phyloP scores from a whole-genome alignment of 2,888 invertebrate species.

The Drosophila neonasuta region DNA sequence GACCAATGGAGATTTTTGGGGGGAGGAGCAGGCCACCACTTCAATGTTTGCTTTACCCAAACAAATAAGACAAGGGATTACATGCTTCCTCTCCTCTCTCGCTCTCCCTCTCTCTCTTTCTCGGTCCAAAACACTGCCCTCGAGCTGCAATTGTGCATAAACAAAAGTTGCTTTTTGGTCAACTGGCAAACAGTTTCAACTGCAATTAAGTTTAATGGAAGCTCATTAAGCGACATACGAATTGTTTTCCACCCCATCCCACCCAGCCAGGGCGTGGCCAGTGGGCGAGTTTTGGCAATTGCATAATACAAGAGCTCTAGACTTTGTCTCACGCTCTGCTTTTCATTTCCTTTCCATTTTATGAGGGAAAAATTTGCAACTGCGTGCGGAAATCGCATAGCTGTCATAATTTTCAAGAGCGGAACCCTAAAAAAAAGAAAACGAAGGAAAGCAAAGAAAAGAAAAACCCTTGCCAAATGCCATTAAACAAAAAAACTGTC shows the following conservation, averaged over 20 bases:
- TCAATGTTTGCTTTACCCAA: slow-evolving; percentile 38
- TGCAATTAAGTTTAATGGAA: slow-evolving; percentile 77
- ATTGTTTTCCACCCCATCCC: slow-evolving; percentile 33
- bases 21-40: background rate
- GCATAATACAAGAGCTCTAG: slow-evolving; percentile 51
- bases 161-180: slow-evolving; percentile 21
- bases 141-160: slow-evolving; percentile 17
- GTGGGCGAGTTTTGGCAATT: slow-evolving; percentile 44
- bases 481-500: slow-evolving; percentile 32
- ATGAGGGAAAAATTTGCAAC: slow-evolving; percentile 28
- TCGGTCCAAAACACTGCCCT: background rate
- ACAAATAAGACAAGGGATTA: slow-evolving; percentile 22
- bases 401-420: slow-evolving; percentile 40
- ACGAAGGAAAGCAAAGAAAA: background rate
- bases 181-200: slow-evolving; percentile 56
- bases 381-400: slow-evolving; percentile 53
- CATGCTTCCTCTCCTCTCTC: background rate
- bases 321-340: background rate
- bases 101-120: background rate
- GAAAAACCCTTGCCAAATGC: slow-evolving; percentile 28
- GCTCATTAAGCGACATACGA: slow-evolving; percentile 66
- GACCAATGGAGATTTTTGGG: slow-evolving; percentile 15
- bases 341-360: slow-evolving; percentile 8
- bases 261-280: slow-evolving; percentile 1
- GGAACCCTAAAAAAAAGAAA: slow-evolving; percentile 5